A percentile compares a stretch with the other conserved stretches of the same genome.
phyloP scores from a whole-genome alignment of 2,888 invertebrate species.

The Dysmachus trigonus region DNA sequence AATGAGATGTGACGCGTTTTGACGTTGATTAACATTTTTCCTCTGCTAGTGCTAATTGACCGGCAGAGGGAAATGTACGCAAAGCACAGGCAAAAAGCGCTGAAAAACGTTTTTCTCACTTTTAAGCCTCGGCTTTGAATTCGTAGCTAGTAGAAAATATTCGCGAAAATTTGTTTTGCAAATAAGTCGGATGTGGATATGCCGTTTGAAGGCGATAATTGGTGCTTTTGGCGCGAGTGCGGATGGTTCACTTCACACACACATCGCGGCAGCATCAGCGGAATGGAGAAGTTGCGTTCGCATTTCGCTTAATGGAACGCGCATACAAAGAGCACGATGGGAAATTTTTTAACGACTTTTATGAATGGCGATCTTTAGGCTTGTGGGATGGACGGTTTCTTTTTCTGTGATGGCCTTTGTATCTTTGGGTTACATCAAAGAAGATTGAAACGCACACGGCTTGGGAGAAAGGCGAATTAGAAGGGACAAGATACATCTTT shows the following conservation, averaged over 20 bases:
- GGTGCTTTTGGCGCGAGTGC: neutral
- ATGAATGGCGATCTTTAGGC: neutral
- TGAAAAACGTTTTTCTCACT: neutral
- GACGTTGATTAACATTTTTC: conserved; percentile 25
- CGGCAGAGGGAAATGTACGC: neutral
- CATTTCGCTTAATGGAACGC: neutral
- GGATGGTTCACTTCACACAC: neutral
- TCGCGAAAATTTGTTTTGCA: conserved; percentile 17
- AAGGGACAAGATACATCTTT: neutral
- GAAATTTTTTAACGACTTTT: neutral
- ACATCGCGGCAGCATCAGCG: neutral
- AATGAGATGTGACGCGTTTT: conserved; percentile 21
- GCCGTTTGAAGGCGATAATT: conserved; percentile 2
- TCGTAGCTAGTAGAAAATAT: neutral
- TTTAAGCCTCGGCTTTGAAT: neutral
- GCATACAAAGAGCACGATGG: neutral
- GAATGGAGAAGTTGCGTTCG: neutral
- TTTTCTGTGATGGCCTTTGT: neutral
- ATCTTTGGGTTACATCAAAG: neutral
- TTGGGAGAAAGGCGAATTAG: neutral
- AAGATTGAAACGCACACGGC: neutral
- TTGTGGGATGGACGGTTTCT: neutral
- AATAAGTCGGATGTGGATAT: neutral
- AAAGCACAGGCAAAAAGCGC: neutral
- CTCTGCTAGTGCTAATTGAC: neutral